Conservation (phyloP, 2,797 vertebrate species). For the Lagodon rhomboides region DNA sequence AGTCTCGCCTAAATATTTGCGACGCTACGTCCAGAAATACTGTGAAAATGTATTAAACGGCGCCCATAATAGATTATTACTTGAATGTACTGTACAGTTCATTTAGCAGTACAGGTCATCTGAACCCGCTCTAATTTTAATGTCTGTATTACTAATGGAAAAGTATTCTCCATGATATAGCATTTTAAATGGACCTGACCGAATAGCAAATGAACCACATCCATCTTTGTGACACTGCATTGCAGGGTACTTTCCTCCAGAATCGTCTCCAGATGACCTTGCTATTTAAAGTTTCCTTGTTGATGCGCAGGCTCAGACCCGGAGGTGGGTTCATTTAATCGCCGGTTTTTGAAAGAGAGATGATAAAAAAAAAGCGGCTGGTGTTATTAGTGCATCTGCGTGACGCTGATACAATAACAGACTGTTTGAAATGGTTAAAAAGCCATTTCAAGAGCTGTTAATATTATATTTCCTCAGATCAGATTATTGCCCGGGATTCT, state of each 20-base stretch:
- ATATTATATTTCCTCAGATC: not conserved
- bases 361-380: conserved; percentile 7
- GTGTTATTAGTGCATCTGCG: conserved; percentile 16
- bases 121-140: conserved; percentile 78
- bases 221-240: conserved; percentile 83
- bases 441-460: not conserved
- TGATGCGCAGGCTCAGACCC: conserved; percentile 63
- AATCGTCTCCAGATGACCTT: conserved; percentile 82
- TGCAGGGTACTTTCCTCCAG: conserved; percentile 75
- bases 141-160: conserved; percentile 80
- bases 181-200: conserved; percentile 84
- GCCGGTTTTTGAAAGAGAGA: conserved; percentile 29
- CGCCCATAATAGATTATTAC: conserved; percentile 41
- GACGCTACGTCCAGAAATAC: conserved; percentile 22
- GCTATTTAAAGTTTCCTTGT: conserved; percentile 78
- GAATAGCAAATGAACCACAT: conserved; percentile 85
- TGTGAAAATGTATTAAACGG: conserved; percentile 29
- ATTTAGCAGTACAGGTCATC: conserved; percentile 65
- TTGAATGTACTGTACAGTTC: conserved; percentile 61
- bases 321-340: conserved; percentile 65
- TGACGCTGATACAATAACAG: conserved; percentile 10
- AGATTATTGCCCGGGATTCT: not conserved
- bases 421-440: conserved; percentile 30
- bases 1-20: not conserved
- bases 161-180: conserved; percentile 79